Conservation (phyloP, 2,888 invertebrate genomes). For the Aleiodes alternator region DNA sequence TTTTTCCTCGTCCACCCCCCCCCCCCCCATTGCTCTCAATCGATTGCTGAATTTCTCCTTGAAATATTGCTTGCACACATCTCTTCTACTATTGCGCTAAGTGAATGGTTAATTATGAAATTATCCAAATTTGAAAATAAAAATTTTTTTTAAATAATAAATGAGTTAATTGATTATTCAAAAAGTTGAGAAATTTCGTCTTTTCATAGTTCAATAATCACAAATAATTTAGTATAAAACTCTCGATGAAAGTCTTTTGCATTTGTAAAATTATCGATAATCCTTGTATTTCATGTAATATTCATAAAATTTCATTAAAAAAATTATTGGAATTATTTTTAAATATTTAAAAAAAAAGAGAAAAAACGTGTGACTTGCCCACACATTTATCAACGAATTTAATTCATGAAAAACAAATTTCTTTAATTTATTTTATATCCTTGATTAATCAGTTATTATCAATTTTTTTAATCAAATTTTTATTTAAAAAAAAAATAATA, state of each 20-base stretch:
- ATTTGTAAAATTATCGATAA: constrained; percentile 33
- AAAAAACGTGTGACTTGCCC: background rate
- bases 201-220: constrained; percentile 22
- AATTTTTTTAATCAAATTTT: constrained; percentile 14
- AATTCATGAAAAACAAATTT: background rate
- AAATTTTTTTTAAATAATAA: background rate
- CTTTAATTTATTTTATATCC: background rate
- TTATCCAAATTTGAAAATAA: constrained; percentile 40
- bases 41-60: constrained; percentile 72
- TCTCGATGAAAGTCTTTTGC: constrained; percentile 13
- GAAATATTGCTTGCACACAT: constrained; percentile 69
- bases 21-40: constrained; percentile 71
- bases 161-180: constrained; percentile 18
- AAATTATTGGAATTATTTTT: background rate
- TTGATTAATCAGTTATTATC: background rate
- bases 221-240: constrained; percentile 3
- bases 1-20: constrained; percentile 38
- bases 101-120: constrained; percentile 38
- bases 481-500: background rate
- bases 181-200: background rate
- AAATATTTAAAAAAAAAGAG: background rate
- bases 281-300: constrained; percentile 7
- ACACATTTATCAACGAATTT: background rate
- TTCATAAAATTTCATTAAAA: constrained; percentile 6
- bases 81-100: constrained; percentile 65